Evolutionary conservation across 30 jellyfish, hydroid and myxozoan genomes (phyloP).

Genomic region (Aurelia sp.): DNA sequence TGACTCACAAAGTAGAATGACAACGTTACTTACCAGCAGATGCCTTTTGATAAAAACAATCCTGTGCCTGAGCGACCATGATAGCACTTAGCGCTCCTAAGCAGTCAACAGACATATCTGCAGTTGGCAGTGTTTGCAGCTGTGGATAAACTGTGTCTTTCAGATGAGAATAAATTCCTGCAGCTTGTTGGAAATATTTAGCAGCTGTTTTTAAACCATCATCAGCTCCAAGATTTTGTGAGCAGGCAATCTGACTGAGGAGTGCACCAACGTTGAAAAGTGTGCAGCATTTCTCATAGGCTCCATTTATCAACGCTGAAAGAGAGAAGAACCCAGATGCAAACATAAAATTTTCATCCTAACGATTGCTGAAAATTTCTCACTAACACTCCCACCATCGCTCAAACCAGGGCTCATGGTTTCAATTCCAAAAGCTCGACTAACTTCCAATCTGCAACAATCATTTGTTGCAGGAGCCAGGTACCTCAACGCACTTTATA

Average conservation of each 20-base stretch:
- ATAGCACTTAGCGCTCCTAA: slow-evolving; percentile 84
- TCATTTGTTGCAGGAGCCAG: too few relatives aligned
- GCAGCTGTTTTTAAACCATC: slow-evolving; percentile 98
- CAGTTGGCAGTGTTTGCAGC: slow-evolving; percentile 89
- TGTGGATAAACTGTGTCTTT: slow-evolving; percentile 94
- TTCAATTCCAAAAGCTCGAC: too few relatives aligned
- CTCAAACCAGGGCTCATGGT: too few relatives aligned
- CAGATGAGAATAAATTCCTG: slow-evolving; percentile 87
- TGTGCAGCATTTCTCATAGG: slow-evolving; percentile 91
- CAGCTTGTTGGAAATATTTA: slow-evolving; percentile 92
- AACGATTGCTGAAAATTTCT: too few relatives aligned
- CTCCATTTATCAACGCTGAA: slow-evolving; percentile 93
- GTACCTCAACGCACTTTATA: too few relatives aligned
- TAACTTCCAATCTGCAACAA: too few relatives aligned
- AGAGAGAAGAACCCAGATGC: neutral
- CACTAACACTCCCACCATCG: too few relatives aligned
- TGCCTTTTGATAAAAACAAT: slow-evolving; percentile 92
- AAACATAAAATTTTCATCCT: too few relatives aligned
- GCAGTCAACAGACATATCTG: slow-evolving; percentile 92
- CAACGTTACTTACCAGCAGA: slow-evolving; percentile 74
- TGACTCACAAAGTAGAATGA: too few relatives aligned
- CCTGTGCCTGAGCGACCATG: slow-evolving; percentile 99
- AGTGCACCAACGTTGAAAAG: slow-evolving; percentile 91
- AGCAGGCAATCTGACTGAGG: slow-evolving; percentile 84
- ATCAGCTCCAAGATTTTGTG: slow-evolving; percentile 84